Base-by-base conservation (phyloP, 2,797 vertebrate species). In the Glossophaga mutica region DNA sequence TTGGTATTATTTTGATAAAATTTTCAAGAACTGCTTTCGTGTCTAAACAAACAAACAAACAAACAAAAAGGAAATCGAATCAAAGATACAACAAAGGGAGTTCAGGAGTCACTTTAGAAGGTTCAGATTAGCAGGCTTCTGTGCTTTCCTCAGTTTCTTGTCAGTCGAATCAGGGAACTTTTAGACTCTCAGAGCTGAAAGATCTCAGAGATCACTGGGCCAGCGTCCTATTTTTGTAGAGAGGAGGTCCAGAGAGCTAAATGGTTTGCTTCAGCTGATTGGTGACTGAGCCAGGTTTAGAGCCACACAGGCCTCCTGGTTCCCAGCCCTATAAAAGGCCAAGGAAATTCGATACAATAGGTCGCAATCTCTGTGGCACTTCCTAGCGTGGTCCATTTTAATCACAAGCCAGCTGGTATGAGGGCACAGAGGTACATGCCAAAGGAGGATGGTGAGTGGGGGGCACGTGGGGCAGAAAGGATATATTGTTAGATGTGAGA, bases 361-460 rank as follows among this genome's bases (percentile, higher is more conserved):
- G 67, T 89, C 59, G 59, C 44, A 32, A 55, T n/a, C 90, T 78
- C 88, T 81, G 82, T 76, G 92, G 96, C 96, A 96, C 91, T 97
- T 97, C 96, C 96, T 96, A 57, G 83, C 84, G 59, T 92, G 94
- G 94, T 97, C 95, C 94, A 87, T 97, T 96, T 97, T 97, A 96
- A 97, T 97, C 95, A 29, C 88, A 87, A 89, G 96, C 96, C 97
- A 97, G 96, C 97, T 97, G 97, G 95, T 97, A 22, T 67, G 92
- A 97, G 88, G 97, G 95, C 94, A 86, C 1, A 0, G 70, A 92
- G 87, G 18, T 79, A 52, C 81, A 81, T 96, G 94, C 96, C 90
- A 46, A 59, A 73, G 79, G 94, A 91, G 87, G 94, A 87, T 71
- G 77, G 62, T 55, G 76, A 93, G 82, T 39, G 78, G 39, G 82